Evolutionary conservation across 2,113 vertebrate genomes (phyloP).

Genomic region (Oryzias woworae): DNA sequence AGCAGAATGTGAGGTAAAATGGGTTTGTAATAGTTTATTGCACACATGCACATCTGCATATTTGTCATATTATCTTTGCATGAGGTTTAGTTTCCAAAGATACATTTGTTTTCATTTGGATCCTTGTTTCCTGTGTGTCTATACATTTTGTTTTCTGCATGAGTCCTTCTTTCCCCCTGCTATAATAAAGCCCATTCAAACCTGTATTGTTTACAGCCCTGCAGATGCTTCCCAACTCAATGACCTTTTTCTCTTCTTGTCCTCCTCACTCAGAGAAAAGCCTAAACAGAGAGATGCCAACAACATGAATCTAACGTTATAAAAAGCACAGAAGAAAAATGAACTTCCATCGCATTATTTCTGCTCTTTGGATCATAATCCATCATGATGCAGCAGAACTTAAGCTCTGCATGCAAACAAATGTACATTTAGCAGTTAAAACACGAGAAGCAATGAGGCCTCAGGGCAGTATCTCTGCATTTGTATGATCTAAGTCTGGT

Average conservation of each 20-base stretch:
- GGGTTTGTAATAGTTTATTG: conserved; percentile 33
- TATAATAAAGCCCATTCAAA: conserved; percentile 6
- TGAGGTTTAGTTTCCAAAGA: conserved; percentile 41
- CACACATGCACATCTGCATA: conserved; percentile 10
- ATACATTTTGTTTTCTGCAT: conserved; percentile 46
- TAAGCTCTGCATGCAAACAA: conserved; percentile 6
- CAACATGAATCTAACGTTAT: conserved; percentile 5
- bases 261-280: neutral
- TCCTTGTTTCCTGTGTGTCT: conserved; percentile 59
- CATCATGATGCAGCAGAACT: neutral
- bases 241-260: neutral
- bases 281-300: neutral
- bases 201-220: neutral
- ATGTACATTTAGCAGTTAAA: conserved; percentile 2
- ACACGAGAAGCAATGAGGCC: neutral
- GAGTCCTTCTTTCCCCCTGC: conserved; percentile 23
- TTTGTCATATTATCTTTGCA: conserved; percentile 20
- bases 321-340: neutral
- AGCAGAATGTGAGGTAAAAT: conserved; percentile 41
- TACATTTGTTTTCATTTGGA: conserved; percentile 77
- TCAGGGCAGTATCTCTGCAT: conserved; percentile 2
- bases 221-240: neutral
- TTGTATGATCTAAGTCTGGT: conserved; percentile 1
- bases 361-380: neutral
- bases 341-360: neutral